Evolutionary conservation across 2,888 invertebrate genomes (phyloP).

Genomic region (Odontocolon sp.): DNA sequence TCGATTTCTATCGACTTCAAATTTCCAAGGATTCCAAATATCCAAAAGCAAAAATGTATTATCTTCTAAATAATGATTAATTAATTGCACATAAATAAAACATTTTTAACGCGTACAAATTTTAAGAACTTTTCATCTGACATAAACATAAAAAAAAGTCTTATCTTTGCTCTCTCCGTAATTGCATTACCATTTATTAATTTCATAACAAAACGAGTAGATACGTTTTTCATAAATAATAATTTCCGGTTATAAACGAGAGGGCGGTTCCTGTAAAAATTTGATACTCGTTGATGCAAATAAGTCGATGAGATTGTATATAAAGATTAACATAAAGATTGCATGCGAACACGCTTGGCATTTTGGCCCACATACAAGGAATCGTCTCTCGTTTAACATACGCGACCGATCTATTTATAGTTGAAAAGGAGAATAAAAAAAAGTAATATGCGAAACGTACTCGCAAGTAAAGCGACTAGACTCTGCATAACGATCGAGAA

Average conservation of each 20-base stretch:
- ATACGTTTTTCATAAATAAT: not conserved
- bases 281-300: slow-evolving; percentile 25
- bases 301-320: slow-evolving; percentile 26
- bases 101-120: too few species aligned
- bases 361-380: slow-evolving; percentile 42
- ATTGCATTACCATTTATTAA: too few species aligned
- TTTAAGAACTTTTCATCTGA: too few species aligned
- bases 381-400: not conserved
- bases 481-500: slow-evolving; percentile 30
- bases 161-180: too few species aligned
- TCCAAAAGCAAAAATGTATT: too few species aligned
- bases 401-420: not conserved
- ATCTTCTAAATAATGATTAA: too few species aligned
- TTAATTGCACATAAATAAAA: too few species aligned
- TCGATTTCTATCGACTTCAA: too few species aligned
- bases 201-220: too few species aligned
- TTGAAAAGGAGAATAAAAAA: not conserved
- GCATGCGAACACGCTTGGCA: slow-evolving; percentile 30
- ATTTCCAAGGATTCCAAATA: too few species aligned
- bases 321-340: slow-evolving; percentile 43
- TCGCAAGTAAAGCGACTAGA: not conserved
- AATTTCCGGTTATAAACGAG: not conserved
- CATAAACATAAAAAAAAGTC: too few species aligned
- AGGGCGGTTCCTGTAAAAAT: not conserved
- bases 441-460: not conserved